Evolutionary conservation across 1,140 invertebrate species (phyloP).

Genomic region (Gyrodactylus salaris): DNA sequence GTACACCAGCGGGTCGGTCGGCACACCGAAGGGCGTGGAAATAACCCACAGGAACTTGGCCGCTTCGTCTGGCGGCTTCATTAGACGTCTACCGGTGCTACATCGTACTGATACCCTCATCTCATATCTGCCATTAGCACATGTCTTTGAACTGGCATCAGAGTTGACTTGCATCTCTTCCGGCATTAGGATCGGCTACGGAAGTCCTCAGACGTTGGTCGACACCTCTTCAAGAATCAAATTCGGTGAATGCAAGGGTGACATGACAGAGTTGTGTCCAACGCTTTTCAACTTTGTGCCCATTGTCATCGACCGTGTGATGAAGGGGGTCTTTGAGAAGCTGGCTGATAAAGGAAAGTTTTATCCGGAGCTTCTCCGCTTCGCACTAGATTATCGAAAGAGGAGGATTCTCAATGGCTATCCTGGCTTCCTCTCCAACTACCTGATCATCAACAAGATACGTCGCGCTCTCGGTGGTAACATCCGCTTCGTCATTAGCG

Average conservation of each 20-base stretch:
- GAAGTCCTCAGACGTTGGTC: constrained; percentile 46
- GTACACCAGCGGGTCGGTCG: constrained; percentile 22
- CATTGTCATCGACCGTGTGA: constrained; percentile 59
- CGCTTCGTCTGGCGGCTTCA: constrained; percentile 44
- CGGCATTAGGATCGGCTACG: constrained; percentile 72
- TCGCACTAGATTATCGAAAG: constrained; percentile 57
- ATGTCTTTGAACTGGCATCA: constrained; percentile 62
- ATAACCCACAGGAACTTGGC: constrained; percentile 58
- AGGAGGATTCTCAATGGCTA: constrained; percentile 25
- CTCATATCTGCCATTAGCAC: constrained; percentile 73
- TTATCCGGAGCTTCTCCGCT: constrained; percentile 40
- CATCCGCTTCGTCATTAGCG: constrained; percentile 46
- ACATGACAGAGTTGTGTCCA: constrained; percentile 52
- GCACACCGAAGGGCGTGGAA: constrained; percentile 23
- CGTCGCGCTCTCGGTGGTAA: constrained; percentile 44
- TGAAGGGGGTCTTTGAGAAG: constrained; percentile 65
- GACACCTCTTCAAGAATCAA: constrained; percentile 71
- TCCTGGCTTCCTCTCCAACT: constrained; percentile 13
- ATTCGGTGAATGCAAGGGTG: constrained; percentile 35
- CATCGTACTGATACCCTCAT: constrained; percentile 39
- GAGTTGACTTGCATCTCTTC: constrained; percentile 26
- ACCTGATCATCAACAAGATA: constrained; percentile 38
- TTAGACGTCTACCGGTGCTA: constrained; percentile 25
- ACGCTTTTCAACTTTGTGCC: constrained; percentile 57
- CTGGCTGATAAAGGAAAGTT: constrained; percentile 38